Percentiles rank a stretch among this genome's conserved stretches.
Conservation (phyloP, 2,113 vertebrate species). For the Tupaia tana region DNA sequence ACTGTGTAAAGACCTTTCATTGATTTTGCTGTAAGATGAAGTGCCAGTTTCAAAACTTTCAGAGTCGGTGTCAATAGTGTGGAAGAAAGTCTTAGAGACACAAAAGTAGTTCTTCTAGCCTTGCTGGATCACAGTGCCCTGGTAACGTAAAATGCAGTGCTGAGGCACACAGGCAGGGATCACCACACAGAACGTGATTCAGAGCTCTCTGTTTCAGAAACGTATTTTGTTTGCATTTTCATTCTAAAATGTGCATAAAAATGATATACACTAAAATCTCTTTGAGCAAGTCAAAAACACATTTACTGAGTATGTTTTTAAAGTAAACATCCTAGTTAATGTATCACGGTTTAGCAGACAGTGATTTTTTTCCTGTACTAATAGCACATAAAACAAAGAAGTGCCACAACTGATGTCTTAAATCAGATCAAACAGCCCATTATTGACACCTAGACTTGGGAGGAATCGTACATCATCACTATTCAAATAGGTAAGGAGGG, state of each 20-base stretch:
- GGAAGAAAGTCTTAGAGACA: neutral
- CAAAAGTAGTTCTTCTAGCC: too few species aligned
- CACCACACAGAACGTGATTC: neutral
- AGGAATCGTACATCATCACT: neutral
- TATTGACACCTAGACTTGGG: neutral
- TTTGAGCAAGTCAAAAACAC: neutral
- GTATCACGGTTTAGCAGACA: neutral
- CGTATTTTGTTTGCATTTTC: constrained; percentile 1
- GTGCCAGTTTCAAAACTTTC: constrained; percentile 18
- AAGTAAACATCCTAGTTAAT: constrained; percentile 2
- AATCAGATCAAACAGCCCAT: neutral
- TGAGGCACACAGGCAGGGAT: fast-evolving
- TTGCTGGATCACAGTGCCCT: neutral
- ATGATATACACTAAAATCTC: neutral
- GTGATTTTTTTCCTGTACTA: neutral
- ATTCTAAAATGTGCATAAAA: neutral
- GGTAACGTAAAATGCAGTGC: fast-evolving
- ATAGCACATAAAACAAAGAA: constrained; percentile 13
- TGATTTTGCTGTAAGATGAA: constrained; percentile 63
- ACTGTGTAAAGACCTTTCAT: constrained; percentile 38
- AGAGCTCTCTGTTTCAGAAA: neutral
- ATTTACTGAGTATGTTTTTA: neutral
- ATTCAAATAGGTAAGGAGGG: neutral
- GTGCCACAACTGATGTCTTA: neutral
- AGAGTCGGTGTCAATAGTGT: neutral